These are phyloP conservation scores for Scrobipalpa atriplicella DNA, from an alignment of 2,888 invertebrate species.

Conservation along the genomic window DNA sequence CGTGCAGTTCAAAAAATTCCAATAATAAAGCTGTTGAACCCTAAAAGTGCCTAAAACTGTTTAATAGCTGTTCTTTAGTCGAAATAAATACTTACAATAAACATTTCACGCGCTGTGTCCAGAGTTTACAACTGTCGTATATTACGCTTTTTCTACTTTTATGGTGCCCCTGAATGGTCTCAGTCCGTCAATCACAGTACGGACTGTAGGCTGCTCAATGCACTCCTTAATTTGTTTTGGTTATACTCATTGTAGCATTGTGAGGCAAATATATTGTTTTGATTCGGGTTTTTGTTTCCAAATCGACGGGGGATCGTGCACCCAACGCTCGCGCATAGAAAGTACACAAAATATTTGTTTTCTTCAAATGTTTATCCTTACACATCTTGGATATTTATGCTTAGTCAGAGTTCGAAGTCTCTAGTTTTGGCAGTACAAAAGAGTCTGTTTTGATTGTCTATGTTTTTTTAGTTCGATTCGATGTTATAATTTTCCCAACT, in stretches of 20 bases:
- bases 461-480: not conserved
- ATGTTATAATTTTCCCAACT: not conserved
- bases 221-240: constrained; percentile 77
- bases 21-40: not conserved
- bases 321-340: constrained; percentile 19
- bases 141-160: constrained; percentile 56
- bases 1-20: constrained; percentile 31
- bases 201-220: constrained; percentile 25
- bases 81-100: constrained; percentile 37
- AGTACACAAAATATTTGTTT: constrained; percentile 16
- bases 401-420: constrained; percentile 1
- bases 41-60: constrained; percentile 20
- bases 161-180: constrained; percentile 73
- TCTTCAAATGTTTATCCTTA: too few species aligned
- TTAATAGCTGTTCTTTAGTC: constrained; percentile 19
- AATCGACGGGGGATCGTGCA: constrained; percentile 48
- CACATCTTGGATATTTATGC: too few species aligned
- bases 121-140: constrained; percentile 69
- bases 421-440: not conserved
- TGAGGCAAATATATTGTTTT: constrained; percentile 63
- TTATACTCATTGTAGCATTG: constrained; percentile 65
- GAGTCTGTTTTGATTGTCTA: not conserved
- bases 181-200: constrained; percentile 43
- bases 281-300: constrained; percentile 49
- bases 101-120: constrained; percentile 46